Conservation (phyloP, 2,888 invertebrate species). For the Apamea anceps region DNA sequence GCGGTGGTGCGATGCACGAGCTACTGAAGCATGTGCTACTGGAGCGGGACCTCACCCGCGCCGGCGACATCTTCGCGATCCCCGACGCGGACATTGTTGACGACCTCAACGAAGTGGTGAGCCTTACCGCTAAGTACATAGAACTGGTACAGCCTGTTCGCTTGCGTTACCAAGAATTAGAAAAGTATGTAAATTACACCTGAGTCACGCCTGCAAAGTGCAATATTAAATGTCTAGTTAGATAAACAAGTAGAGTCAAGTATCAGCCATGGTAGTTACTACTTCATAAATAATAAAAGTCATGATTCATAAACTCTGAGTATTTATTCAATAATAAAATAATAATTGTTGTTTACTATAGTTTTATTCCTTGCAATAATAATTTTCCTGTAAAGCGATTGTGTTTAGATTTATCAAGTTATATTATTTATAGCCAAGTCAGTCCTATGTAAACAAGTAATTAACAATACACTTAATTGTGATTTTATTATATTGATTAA, state of each 20-base stretch:
- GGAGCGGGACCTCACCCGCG: conserved; percentile 96
- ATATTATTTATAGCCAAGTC: conserved; percentile 15
- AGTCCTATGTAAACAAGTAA: conserved; percentile 15
- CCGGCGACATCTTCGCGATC: conserved; percentile 97
- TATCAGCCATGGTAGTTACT: background rate
- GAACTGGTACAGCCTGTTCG: conserved; percentile 55
- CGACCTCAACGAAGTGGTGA: conserved; percentile 95
- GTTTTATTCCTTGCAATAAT: conserved; percentile 7
- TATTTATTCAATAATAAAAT: background rate
- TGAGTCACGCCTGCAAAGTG: conserved; percentile 22
- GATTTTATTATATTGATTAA: background rate
- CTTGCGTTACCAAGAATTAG: conserved; percentile 62
- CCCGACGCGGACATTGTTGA: conserved; percentile 96
- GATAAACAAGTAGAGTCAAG: conserved; percentile 1
- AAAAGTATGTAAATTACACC: conserved; percentile 53
- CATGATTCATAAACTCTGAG: conserved; percentile 48
- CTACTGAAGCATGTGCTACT: conserved; percentile 97
- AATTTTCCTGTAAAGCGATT: conserved; percentile 36
- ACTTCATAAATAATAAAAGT: conserved; percentile 19
- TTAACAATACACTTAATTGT: background rate
- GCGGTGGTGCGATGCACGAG: conserved; percentile 94
- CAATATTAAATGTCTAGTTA: conserved; percentile 9
- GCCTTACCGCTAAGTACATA: conserved; percentile 68
- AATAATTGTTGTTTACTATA: conserved; percentile 1
- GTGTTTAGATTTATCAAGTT: conserved; percentile 7